These are phyloP conservation scores for Zygothrica quintamaculata DNA, from an alignment of 2,888 invertebrate genomes.

Conservation along the genomic window DNA sequence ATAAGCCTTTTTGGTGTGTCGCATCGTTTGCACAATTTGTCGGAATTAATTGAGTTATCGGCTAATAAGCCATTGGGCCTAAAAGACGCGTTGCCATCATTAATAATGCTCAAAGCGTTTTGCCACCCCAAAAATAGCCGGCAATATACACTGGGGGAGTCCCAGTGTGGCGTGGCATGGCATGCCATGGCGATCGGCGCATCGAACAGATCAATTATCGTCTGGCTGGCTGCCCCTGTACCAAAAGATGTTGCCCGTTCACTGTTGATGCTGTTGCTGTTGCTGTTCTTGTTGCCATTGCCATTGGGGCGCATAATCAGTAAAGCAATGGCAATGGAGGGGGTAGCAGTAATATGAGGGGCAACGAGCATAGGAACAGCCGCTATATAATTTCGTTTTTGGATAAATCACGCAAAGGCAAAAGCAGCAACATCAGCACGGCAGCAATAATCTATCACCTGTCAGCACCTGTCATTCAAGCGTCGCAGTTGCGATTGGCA, in stretches of 20 bases:
- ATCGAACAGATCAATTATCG: constrained; percentile 77
- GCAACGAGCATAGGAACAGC: constrained; percentile 19
- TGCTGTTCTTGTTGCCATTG: constrained; percentile 14
- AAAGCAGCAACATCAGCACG: constrained; percentile 23
- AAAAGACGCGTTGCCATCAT: constrained; percentile 66
- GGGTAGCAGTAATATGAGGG: constrained; percentile 58
- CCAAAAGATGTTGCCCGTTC: constrained; percentile 14
- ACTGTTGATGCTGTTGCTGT: constrained; percentile 12
- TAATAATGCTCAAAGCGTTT: constrained; percentile 72
- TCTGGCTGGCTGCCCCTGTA: constrained; percentile 20
- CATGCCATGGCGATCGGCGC: constrained; percentile 64
- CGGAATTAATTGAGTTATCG: constrained; percentile 77
- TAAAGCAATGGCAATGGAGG: constrained; percentile 7
- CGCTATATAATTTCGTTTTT: constrained; percentile 58
- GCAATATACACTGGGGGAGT: constrained; percentile 55
- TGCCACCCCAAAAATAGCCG: constrained; percentile 60
- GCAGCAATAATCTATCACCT: constrained; percentile 84
- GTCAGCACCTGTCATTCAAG: constrained; percentile 85
- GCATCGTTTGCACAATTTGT: constrained; percentile 62
- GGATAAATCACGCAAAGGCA: constrained; percentile 75
- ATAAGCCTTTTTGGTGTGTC: constrained; percentile 47
- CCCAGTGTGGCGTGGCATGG: constrained; percentile 62
- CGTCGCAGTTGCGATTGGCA: constrained; percentile 82
- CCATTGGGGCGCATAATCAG: constrained; percentile 37
- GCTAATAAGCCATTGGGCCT: constrained; percentile 62